phyloP scores from a whole-genome alignment of 2,113 vertebrate species.

The Melanocharis versteri region DNA sequence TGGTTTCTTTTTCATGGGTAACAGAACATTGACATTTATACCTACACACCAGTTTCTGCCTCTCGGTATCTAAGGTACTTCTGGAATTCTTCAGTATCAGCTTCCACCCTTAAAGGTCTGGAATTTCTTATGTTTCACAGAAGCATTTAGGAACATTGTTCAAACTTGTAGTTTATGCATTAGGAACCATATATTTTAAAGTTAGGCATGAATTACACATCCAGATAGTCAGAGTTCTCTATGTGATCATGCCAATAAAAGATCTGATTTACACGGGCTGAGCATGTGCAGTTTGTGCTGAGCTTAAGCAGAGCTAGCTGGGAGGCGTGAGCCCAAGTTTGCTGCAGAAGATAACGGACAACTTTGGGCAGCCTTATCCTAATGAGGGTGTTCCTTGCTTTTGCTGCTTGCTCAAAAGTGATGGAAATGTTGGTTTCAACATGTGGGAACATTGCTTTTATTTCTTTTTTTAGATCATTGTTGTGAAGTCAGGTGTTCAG shows the following conservation, averaged over 20 bases:
- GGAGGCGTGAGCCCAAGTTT: background rate
- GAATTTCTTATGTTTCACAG: background rate
- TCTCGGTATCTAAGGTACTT: background rate
- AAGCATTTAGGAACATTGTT: background rate
- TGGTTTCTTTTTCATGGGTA: background rate
- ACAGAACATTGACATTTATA: background rate
- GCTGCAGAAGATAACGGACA: background rate
- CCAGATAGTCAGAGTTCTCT: rapidly evolving
- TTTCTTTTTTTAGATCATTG: background rate
- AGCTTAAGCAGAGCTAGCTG: background rate
- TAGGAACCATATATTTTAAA: background rate
- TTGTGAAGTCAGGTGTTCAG: background rate
- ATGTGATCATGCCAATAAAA: rapidly evolving
- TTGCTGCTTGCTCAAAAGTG: background rate
- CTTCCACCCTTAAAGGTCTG: background rate
- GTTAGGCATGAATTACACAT: background rate
- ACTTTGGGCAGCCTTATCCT: background rate
- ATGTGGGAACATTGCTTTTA: background rate
- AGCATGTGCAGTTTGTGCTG: background rate
- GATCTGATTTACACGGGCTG: background rate
- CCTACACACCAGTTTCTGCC: background rate
- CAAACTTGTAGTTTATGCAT: background rate
- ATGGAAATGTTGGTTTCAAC: background rate
- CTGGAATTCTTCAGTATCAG: background rate
- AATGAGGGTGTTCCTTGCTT: background rate